Conservation (phyloP, 2,888 invertebrate species). For the Stratiomys singularior region DNA sequence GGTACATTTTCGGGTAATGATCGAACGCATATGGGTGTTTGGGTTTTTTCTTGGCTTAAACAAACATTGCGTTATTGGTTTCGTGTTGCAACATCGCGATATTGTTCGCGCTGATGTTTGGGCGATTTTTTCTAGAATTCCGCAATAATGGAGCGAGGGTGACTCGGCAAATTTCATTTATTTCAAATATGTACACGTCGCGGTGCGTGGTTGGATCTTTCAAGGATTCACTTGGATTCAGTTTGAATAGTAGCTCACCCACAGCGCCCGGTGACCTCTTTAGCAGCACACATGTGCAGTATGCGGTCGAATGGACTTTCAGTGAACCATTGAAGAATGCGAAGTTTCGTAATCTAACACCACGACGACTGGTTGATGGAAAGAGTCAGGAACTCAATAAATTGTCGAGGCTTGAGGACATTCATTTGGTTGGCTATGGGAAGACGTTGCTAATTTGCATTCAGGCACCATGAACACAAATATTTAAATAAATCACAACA, state of each 20-base stretch:
- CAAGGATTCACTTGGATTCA: not conserved
- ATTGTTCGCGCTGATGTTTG: no score
- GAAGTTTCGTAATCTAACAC: no score
- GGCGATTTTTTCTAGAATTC: not conserved
- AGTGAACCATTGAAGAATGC: no score
- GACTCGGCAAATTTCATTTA: not conserved
- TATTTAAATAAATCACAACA: not conserved
- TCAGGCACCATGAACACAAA: no score
- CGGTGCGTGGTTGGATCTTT: conserved; percentile 8
- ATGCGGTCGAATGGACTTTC: no score
- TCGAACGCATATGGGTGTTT: conserved; percentile 23
- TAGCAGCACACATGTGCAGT: not conserved
- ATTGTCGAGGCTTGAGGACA: no score
- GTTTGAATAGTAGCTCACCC: not conserved
- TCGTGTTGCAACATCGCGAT: not conserved
- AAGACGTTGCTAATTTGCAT: no score
- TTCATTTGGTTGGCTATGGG: no score
- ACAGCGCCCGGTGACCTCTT: not conserved
- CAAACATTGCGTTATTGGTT: conserved; percentile 14
- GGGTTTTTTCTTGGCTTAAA: conserved; percentile 6
- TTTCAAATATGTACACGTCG: not conserved
- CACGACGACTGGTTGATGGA: no score
- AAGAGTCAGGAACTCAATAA: no score
- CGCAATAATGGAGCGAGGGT: not conserved
- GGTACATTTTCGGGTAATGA: not conserved